Percentiles rank a stretch among this genome's conserved stretches.
Evolutionary conservation across 2,797 vertebrate species (phyloP).

Genomic region (Pseudomugil tenellus): DNA sequence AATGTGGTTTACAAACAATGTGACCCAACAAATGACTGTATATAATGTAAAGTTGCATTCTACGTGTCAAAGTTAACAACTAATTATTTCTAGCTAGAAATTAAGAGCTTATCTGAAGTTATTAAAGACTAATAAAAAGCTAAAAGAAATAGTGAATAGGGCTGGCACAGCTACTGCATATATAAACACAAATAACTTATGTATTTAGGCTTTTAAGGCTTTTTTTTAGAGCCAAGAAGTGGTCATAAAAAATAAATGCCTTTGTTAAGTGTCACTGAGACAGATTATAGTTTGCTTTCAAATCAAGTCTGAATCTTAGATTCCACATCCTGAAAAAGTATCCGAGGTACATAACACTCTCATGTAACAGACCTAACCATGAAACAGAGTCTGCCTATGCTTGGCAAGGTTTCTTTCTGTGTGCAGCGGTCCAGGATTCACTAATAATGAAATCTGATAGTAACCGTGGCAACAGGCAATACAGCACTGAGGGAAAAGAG

Average conservation of each 20-base stretch:
- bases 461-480: conserved; percentile 61
- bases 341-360: conserved; percentile 21
- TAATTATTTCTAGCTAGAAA: neutral
- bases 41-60: neutral
- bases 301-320: conserved; percentile 6
- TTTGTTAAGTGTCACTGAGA: neutral
- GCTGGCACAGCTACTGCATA: neutral
- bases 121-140: neutral
- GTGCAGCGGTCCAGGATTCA: conserved; percentile 40
- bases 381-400: conserved; percentile 26
- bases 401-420: conserved; percentile 18
- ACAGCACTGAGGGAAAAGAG: conserved; percentile 50
- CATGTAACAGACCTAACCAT: conserved; percentile 23
- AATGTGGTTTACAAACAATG: too few relatives aligned
- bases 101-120: neutral
- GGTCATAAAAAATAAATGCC: conserved; percentile 1
- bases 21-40: neutral
- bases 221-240: neutral
- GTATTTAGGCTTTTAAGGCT: too few relatives aligned
- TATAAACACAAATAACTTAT: neutral
- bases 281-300: neutral
- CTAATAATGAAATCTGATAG: conserved; percentile 65
- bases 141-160: neutral
- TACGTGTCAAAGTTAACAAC: neutral
- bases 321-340: conserved; percentile 10